A percentile compares a stretch with the other conserved stretches of the same genome.
These are phyloP conservation scores for Orbicella faveolata DNA, from an alignment of 64 coral and sea anemone genomes.

Conservation along the genomic window DNA sequence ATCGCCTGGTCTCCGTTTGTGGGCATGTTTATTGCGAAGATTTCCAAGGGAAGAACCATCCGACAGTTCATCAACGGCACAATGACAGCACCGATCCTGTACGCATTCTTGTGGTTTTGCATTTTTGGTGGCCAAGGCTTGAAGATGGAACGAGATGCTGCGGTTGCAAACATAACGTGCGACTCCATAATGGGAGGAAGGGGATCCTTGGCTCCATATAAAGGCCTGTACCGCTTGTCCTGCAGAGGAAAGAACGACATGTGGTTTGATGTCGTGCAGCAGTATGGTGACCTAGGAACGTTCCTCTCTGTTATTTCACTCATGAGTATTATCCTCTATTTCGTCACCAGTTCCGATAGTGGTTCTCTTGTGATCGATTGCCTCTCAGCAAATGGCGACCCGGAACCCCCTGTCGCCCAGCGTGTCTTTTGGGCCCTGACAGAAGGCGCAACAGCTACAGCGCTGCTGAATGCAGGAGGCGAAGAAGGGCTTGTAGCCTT, in stretches of 20 bases:
- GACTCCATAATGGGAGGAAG: conserved; percentile 20
- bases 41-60: conserved; percentile 61
- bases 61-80: conserved; percentile 46
- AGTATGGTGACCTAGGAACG: conserved; percentile 36
- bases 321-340: conserved; percentile 28
- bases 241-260: conserved; percentile 32
- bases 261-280: conserved; percentile 54
- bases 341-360: conserved; percentile 53
- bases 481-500: conserved; percentile 22
- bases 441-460: conserved; percentile 50
- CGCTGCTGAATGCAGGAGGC: conserved; percentile 31
- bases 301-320: conserved; percentile 36
- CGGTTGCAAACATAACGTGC: conserved; percentile 23
- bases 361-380: conserved; percentile 51
- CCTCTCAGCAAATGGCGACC: conserved; percentile 52
- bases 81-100: conserved; percentile 48
- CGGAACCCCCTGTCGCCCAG: conserved; percentile 49
- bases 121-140: conserved; percentile 56
- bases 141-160: conserved; percentile 49
- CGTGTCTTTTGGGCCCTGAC: conserved; percentile 48
- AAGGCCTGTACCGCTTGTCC: conserved; percentile 51
- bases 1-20: conserved; percentile 68
- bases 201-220: background rate
- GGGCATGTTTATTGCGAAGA: conserved; percentile 61
- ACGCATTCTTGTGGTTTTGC: conserved; percentile 64